Percentiles rank a stretch among this genome's conserved stretches.
These are phyloP conservation scores for Nomada fabriciana DNA, from an alignment of 2,888 invertebrate genomes.

Conservation along the genomic window DNA sequence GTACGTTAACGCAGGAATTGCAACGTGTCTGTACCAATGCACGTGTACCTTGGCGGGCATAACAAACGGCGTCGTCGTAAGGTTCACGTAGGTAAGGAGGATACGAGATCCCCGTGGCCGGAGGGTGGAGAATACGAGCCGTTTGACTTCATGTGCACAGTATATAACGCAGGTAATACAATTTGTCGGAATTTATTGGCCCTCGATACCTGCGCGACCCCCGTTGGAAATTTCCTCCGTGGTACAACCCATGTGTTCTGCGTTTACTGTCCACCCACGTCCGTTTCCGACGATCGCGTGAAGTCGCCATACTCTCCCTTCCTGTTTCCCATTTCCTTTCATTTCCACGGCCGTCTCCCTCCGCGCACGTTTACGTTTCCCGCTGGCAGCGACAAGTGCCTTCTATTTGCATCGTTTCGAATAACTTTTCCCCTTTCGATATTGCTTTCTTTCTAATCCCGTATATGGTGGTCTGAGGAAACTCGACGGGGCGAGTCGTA, in stretches of 20 bases:
- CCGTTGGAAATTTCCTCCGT: slow-evolving; percentile 71
- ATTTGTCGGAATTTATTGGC: slow-evolving; percentile 80
- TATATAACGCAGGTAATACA: slow-evolving; percentile 79
- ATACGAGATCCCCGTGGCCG: slow-evolving; percentile 41
- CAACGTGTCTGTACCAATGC: slow-evolving; percentile 56
- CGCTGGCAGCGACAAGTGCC: slow-evolving; percentile 20
- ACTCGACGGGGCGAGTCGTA: neutral
- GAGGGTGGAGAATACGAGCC: slow-evolving; percentile 53
- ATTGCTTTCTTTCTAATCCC: slow-evolving; percentile 9
- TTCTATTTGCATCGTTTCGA: slow-evolving; percentile 38
- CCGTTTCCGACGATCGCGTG: slow-evolving; percentile 62
- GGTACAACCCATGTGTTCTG: slow-evolving; percentile 50
- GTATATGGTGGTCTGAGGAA: neutral
- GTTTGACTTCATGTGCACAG: slow-evolving; percentile 77
- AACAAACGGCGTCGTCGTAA: slow-evolving; percentile 59
- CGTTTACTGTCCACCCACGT: slow-evolving; percentile 67
- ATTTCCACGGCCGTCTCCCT: neutral
- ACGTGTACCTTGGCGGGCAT: slow-evolving; percentile 60
- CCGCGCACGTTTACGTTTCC: slow-evolving; percentile 27
- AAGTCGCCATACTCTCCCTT: slow-evolving; percentile 33
- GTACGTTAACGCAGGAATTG: slow-evolving; percentile 32
- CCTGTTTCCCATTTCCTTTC: neutral
- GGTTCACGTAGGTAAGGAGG: slow-evolving; percentile 40
- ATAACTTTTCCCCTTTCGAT: neutral
- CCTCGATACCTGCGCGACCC: slow-evolving; percentile 68